phyloP scores from a whole-genome alignment of 2,113 vertebrate genomes.

The Aldabrachelys gigantea region DNA sequence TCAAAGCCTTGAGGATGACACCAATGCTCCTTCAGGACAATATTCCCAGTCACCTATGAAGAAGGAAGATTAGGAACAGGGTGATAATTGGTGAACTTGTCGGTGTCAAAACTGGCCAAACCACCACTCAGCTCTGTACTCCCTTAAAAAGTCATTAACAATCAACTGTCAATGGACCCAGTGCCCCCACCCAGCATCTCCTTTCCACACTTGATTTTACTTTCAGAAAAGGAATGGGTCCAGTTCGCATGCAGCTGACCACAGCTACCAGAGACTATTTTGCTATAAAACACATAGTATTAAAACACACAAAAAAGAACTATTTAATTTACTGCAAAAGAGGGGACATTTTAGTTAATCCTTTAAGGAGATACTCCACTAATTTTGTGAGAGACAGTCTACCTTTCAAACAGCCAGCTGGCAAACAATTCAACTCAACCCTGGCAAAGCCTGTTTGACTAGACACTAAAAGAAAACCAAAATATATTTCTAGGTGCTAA shows the following conservation, averaged over 20 bases:
- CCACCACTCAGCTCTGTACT: neutral
- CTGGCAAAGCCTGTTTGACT: conserved; percentile 49
- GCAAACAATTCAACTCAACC: neutral
- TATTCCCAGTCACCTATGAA: neutral
- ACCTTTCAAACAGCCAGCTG: conserved; percentile 36
- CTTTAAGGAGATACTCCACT: conserved; percentile 36
- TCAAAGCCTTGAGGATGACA: neutral
- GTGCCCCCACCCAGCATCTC: neutral
- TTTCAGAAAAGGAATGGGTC: neutral
- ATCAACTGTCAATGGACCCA: neutral
- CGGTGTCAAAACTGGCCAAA: neutral
- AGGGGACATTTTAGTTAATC: neutral
- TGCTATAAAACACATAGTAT: neutral
- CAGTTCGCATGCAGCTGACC: neutral
- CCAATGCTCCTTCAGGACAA: neutral
- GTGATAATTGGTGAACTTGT: neutral
- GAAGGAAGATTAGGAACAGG: neutral
- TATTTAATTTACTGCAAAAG: neutral
- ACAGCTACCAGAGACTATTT: neutral
- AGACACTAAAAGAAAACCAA: conserved; percentile 31
- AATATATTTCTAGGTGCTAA: conserved; percentile 32
- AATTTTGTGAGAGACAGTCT: neutral
- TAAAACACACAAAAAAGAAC: neutral
- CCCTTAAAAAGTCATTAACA: neutral
- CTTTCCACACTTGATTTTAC: neutral